Conservation (phyloP, 2,113 vertebrate genomes). For the Ascaphus truei region DNA sequence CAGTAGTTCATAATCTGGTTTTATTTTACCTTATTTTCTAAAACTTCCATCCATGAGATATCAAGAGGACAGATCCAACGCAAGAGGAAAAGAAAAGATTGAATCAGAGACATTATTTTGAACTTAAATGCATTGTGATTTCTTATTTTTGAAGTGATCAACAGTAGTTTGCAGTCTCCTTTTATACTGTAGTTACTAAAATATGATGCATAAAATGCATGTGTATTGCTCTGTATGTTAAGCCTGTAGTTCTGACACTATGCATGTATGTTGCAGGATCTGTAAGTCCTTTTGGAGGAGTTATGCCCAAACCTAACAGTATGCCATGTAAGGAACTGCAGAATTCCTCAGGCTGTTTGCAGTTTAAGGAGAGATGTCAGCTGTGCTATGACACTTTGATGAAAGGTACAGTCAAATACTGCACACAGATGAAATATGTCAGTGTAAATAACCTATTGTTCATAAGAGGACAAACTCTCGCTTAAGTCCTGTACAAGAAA, state of each 20-base stretch:
- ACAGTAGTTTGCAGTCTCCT: no score
- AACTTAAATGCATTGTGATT: no score
- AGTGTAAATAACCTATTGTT: background rate
- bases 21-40: no score
- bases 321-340: conserved; percentile 66
- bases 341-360: conserved; percentile 77
- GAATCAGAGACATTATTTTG: no score
- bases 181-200: background rate
- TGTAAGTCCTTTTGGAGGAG: background rate
- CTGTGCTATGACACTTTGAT: conserved; percentile 73
- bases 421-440: background rate
- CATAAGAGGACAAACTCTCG: background rate
- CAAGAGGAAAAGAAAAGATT: no score
- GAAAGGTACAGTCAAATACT: conserved; percentile 57
- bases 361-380: conserved; percentile 75
- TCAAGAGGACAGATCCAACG: no score
- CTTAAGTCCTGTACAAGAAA: no score
- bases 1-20: no score
- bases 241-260: background rate
- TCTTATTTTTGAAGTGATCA: no score
- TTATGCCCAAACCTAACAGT: conserved; percentile 43
- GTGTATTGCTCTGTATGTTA: background rate
- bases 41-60: no score
- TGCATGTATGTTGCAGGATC: background rate
- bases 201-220: background rate